A percentile compares a stretch with the other conserved stretches of the same genome.
phyloP scores from a whole-genome alignment of 2,888 invertebrate species.

The Mayetiola destructor region DNA sequence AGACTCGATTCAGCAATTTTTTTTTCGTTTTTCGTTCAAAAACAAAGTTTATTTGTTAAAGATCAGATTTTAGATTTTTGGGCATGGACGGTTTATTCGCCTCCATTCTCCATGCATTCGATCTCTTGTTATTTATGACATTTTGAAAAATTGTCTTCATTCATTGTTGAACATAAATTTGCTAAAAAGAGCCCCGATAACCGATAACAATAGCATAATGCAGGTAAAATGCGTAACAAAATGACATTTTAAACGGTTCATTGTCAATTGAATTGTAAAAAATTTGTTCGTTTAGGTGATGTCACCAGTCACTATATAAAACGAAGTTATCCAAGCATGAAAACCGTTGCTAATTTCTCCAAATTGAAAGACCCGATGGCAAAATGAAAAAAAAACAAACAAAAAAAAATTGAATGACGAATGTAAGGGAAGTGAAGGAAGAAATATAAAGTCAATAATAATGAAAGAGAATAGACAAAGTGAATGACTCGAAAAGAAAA shows the following conservation, averaged over 20 bases:
- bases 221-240: conserved; percentile 9
- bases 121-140: background rate
- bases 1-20: no score
- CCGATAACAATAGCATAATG: background rate
- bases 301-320: no score
- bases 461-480: background rate
- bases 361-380: background rate
- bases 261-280: background rate
- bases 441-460: background rate
- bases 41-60: background rate
- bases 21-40: no score
- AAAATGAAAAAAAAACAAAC: background rate
- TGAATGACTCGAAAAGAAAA: background rate
- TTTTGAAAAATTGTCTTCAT: background rate
- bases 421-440: no score
- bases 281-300: background rate
- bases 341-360: conserved; percentile 1
- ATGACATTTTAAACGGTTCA: conserved; percentile 2
- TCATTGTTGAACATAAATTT: background rate
- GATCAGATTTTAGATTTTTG: background rate
- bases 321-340: no score
- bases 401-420: no score
- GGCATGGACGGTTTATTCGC: background rate
- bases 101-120: background rate
- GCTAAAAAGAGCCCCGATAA: background rate